phyloP scores from a whole-genome alignment of 2,888 invertebrate genomes.

The Liopterus haemorrhoidalis region DNA sequence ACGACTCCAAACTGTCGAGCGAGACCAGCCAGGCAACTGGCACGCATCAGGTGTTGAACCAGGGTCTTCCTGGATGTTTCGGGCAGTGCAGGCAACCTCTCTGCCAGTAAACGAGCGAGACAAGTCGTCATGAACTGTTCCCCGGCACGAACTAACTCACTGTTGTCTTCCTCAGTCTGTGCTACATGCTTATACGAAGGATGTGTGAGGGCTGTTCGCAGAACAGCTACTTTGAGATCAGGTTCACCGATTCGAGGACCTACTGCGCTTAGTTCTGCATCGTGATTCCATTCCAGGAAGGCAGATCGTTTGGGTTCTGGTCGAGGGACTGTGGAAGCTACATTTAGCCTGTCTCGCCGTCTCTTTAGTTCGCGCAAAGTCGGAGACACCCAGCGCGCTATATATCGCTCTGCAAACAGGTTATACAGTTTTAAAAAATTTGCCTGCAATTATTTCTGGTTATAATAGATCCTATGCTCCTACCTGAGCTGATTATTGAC shows the following conservation, averaged over 20 bases:
- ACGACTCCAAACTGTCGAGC: constrained; percentile 71
- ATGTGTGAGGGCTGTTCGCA: constrained; percentile 74
- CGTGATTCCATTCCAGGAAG: constrained; percentile 81
- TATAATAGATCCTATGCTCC: too few species aligned
- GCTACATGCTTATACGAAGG: constrained; percentile 59
- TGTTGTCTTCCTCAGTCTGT: constrained; percentile 56
- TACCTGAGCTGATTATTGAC: too few species aligned
- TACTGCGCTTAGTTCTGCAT: constrained; percentile 83
- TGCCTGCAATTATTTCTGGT: too few species aligned
- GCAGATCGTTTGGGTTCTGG: constrained; percentile 51
- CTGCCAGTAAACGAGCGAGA: too few species aligned
- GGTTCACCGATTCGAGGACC: constrained; percentile 77
- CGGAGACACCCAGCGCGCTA: constrained; percentile 64
- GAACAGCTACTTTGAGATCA: constrained; percentile 63
- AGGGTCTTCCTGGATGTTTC: too few species aligned
- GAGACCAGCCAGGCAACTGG: constrained; percentile 63
- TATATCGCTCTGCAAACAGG: constrained; percentile 39
- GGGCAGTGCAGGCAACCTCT: too few species aligned
- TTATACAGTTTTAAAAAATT: too few species aligned
- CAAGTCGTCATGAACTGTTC: constrained; percentile 56
- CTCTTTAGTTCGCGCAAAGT: constrained; percentile 57
- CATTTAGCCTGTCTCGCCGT: constrained; percentile 50
- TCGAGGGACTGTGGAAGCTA: constrained; percentile 52
- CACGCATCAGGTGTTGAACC: constrained; percentile 58
- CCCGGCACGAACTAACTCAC: constrained; percentile 62